phyloP scores from a whole-genome alignment of 2,113 vertebrate genomes.

The Indicator maculatus region DNA sequence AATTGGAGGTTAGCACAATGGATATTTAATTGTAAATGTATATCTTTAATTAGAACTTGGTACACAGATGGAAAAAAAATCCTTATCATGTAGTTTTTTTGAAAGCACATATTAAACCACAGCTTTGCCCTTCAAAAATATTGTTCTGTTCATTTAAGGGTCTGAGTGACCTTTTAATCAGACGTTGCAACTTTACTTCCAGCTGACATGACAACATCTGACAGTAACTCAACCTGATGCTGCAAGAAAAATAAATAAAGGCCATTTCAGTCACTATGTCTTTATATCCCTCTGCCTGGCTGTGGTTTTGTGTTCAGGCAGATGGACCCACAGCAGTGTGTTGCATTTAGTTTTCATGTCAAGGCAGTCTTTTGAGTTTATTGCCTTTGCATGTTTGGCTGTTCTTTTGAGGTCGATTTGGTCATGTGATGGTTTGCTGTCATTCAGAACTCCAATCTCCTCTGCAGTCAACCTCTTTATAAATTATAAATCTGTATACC shows the following conservation, averaged over 20 bases:
- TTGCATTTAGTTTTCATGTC: conserved; percentile 8
- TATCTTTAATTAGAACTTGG: conserved; percentile 37
- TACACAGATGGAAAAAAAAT: not conserved
- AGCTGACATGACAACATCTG: conserved; percentile 28
- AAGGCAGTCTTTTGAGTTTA: conserved; percentile 12
- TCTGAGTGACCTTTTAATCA: conserved; percentile 69
- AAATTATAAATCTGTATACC: conserved; percentile 49
- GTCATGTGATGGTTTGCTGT: not conserved
- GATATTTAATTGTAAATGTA: conserved; percentile 32
- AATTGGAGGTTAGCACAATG: not conserved
- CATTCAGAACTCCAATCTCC: not conserved
- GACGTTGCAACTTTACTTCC: conserved; percentile 47
- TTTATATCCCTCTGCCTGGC: conserved; percentile 35
- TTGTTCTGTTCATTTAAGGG: conserved; percentile 45
- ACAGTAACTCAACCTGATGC: conserved; percentile 37
- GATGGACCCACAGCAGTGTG: not conserved
- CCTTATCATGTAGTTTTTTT: conserved; percentile 10
- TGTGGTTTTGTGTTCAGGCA: conserved; percentile 15
- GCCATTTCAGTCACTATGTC: not conserved
- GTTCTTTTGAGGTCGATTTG: conserved; percentile 41
- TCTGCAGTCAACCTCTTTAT: conserved; percentile 46
- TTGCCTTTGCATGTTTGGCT: not conserved
- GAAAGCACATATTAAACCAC: not conserved
- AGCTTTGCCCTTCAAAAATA: conserved; percentile 48
- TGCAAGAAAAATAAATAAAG: conserved; percentile 56